phyloP scores from a whole-genome alignment of 1,140 invertebrate genomes.

The Trichogramma pretiosum region DNA sequence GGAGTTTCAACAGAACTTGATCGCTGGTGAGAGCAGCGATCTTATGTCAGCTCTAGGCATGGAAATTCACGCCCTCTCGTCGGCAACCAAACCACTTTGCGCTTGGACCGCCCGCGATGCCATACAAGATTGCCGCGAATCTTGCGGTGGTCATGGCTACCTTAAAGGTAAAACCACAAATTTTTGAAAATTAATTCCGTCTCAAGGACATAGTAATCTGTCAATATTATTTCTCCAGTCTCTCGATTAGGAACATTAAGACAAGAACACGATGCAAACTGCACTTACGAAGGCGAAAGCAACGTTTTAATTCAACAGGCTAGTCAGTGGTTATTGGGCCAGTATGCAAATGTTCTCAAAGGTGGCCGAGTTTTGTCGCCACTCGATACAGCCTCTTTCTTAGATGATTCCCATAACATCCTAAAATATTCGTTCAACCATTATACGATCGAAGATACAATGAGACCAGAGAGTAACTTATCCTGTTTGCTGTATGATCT shows the following conservation, averaged over 20 bases:
- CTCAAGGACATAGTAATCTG: conserved; percentile 9
- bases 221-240: too few species aligned
- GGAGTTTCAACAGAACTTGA: conserved; percentile 29
- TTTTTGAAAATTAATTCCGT: too few species aligned
- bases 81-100: conserved; percentile 74
- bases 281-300: conserved; percentile 94
- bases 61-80: conserved; percentile 89
- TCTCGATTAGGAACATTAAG: conserved; percentile 73
- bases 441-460: conserved; percentile 38
- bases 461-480: conserved; percentile 50
- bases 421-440: conserved; percentile 44
- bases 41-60: conserved; percentile 36
- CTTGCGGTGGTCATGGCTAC: conserved; percentile 79
- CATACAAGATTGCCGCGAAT: conserved; percentile 85
- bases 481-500: too few species aligned
- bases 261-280: conserved; percentile 83
- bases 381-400: conserved; percentile 54
- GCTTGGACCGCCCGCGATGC: conserved; percentile 76
- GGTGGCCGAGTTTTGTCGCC: conserved; percentile 48
- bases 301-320: conserved; percentile 91
- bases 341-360: conserved; percentile 48
- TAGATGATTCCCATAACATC: conserved; percentile 47
- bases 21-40: conserved; percentile 25
- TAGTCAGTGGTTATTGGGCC: conserved; percentile 76
- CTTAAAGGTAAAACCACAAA: conserved; percentile 51